These are phyloP conservation scores for Clarias fuscus DNA, from an alignment of 2,797 vertebrate genomes.

Conservation along the genomic window DNA sequence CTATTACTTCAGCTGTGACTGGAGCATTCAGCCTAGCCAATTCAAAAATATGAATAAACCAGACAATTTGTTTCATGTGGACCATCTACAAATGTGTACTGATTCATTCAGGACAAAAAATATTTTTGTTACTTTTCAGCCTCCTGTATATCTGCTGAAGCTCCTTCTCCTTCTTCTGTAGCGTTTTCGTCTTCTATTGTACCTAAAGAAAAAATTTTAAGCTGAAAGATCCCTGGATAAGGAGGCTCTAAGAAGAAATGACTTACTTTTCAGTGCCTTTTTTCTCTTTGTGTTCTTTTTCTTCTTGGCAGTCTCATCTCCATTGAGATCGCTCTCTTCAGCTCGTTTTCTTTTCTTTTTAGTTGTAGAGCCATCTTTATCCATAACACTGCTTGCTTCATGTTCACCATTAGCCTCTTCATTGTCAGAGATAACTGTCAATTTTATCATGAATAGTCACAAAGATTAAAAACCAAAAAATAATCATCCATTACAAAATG, in stretches of 20 bases:
- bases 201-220: background rate
- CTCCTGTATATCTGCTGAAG: background rate
- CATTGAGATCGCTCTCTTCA: background rate
- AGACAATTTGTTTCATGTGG: background rate
- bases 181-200: background rate
- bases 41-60: background rate
- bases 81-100: background rate
- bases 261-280: conserved; percentile 29
- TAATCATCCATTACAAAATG: background rate
- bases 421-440: background rate
- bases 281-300: conserved; percentile 35
- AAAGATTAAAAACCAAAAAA: no score
- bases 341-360: conserved; percentile 22
- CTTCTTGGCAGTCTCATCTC: background rate
- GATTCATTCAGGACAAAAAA: background rate
- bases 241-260: background rate
- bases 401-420: conserved; percentile 10
- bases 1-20: background rate
- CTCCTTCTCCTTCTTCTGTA: background rate
- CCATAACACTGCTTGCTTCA: background rate
- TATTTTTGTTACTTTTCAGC: conserved; percentile 10
- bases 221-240: background rate
- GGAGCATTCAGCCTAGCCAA: background rate
- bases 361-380: background rate
- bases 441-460: background rate